Evolutionary conservation across 1,140 invertebrate genomes (phyloP), one percentile per base, ranked within the genome.

Genomic region (Dendrolimus kikuchii): DNA sequence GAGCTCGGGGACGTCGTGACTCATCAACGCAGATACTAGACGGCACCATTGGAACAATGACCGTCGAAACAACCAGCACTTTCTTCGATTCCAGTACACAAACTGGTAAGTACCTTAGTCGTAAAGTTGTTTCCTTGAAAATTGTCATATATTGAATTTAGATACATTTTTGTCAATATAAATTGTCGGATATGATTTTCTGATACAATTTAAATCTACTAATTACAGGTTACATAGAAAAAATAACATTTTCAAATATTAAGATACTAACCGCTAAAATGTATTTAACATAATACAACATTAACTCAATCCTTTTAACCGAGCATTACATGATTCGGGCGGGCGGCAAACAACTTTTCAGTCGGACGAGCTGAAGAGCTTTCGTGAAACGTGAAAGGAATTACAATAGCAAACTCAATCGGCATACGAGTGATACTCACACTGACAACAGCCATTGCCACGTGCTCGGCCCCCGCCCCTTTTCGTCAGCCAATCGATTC

Each of bases 21-120:
- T 96, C 95, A 2, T 93, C 93, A 7, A 95, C 95, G 1, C 95
- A 97, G 86, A 97, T 97, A 64, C 93, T 94, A 36, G 95, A 97
- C 69, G 95, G 95, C 5, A 96, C 95, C n/a, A 92, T 96, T 52
- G 95, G 93, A 5, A 95, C 95, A 8, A 97, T 96, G 95, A 96
- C 95, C 0, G 94, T 96, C 5, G 95, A 97, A 77, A 96, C 95
- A 2, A 95, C 95, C 1, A 95, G 94, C 75, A 96, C 95, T 0
- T 95, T 96, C 80, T 97, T 96, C 74, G 95, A 97, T 84, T 96
- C 94, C 55, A 96, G 95, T 77, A 96, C 95, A 5, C 95, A 96
- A 86, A 96, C 95, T 85, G 95, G 95, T 96, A 80, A 93, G 93
- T 76, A 6, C 36, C 23, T 36, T 51, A 44, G 7, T 46, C 9